Percentiles rank a stretch among this genome's conserved stretches.
These are phyloP conservation scores for Bombus superbus DNA, from an alignment of 1,140 invertebrate genomes.

Conservation along the genomic window DNA sequence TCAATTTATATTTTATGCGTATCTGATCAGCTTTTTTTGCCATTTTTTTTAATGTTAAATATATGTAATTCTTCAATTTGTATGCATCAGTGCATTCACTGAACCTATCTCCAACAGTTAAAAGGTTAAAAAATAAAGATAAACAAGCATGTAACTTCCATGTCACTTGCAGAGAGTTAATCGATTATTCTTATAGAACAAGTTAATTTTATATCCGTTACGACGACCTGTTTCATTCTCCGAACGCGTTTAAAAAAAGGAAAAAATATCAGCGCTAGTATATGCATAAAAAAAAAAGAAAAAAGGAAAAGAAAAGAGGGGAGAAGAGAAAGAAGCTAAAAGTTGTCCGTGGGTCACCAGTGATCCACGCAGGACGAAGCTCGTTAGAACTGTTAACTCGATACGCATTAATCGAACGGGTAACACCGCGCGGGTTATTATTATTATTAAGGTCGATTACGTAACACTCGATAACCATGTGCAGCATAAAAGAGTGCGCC, in stretches of 20 bases:
- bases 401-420: neutral
- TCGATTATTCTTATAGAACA: neutral
- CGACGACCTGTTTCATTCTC: neutral
- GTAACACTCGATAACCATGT: slow-evolving; percentile 17
- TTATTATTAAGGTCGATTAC: slow-evolving; percentile 28
- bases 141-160: neutral
- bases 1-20: too few species aligned
- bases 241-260: neutral
- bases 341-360: neutral
- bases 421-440: neutral
- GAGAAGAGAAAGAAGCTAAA: neutral
- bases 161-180: neutral
- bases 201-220: neutral
- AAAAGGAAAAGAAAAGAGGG: neutral
- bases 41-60: neutral
- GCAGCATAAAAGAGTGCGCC: neutral
- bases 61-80: neutral
- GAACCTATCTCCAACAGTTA: neutral
- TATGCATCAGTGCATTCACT: neutral
- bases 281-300: neutral
- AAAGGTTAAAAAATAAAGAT: neutral
- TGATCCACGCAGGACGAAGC: slow-evolving; percentile 3
- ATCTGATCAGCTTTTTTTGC: neutral
- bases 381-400: slow-evolving; percentile 13
- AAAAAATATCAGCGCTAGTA: neutral